Evolutionary conservation across 2,113 vertebrate genomes (phyloP).

Genomic region (Notothenia rossii): DNA sequence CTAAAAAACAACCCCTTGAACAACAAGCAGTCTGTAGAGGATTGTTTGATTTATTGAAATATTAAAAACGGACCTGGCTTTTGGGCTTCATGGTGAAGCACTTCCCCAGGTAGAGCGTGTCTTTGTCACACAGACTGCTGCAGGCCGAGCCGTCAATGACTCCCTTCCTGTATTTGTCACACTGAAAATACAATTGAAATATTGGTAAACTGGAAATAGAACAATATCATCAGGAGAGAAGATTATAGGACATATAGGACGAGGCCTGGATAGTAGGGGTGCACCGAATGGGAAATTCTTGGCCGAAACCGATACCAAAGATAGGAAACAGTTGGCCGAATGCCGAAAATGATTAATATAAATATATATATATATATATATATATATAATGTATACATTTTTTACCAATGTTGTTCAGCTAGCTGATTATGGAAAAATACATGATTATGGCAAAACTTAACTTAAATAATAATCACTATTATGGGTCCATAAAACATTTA

Average conservation of each 20-base stretch:
- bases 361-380: too few relatives aligned
- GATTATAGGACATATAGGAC: not conserved
- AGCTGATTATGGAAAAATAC: too few relatives aligned
- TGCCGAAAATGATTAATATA: too few relatives aligned
- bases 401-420: too few relatives aligned
- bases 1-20: too few relatives aligned
- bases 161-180: conserved; percentile 95
- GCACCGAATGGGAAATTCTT: too few relatives aligned
- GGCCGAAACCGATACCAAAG: too few relatives aligned
- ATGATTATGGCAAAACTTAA: too few relatives aligned
- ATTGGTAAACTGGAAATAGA: not conserved
- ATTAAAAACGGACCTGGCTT: conserved; percentile 88
- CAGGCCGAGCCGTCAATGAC: conserved; percentile 96
- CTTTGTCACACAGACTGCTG: conserved; percentile 95
- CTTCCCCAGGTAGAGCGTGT: conserved; percentile 94
- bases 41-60: not conserved
- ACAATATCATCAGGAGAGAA: not conserved
- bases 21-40: not conserved
- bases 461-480: too few relatives aligned
- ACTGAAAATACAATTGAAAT: conserved; percentile 82
- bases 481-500: too few relatives aligned
- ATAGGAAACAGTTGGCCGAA: too few relatives aligned
- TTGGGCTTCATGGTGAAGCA: conserved; percentile 92
- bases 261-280: not conserved
- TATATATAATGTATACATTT: too few relatives aligned